phyloP scores from a whole-genome alignment of 2,113 vertebrate species.

The Nicator chloris region DNA sequence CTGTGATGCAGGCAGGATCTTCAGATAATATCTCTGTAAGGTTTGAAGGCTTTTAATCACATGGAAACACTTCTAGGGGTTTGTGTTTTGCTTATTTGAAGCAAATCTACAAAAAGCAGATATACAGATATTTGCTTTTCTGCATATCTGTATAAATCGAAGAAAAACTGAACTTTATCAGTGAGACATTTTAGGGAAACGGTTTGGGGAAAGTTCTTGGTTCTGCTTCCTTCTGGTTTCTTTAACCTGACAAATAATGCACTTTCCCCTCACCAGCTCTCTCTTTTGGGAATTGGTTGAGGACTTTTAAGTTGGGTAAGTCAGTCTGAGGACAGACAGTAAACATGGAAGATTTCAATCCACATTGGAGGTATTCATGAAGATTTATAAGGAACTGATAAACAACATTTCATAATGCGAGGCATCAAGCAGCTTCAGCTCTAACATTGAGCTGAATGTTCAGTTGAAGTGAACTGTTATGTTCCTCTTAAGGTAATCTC shows the following conservation, averaged over 20 bases:
- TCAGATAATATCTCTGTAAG: background rate
- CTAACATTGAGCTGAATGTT: background rate
- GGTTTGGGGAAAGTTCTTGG: background rate
- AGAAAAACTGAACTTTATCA: background rate
- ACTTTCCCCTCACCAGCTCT: background rate
- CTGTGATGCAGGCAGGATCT: background rate
- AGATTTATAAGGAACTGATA: background rate
- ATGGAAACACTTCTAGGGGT: background rate
- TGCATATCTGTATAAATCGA: background rate
- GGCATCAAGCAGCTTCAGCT: background rate
- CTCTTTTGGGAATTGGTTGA: background rate
- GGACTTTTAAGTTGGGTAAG: background rate
- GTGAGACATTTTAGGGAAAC: background rate
- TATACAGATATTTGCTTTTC: background rate
- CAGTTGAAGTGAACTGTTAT: background rate
- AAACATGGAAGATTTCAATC: background rate
- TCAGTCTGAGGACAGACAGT: background rate
- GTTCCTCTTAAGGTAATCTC: conserved; percentile 13
- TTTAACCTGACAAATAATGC: background rate
- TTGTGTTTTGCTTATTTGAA: background rate
- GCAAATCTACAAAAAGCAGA: too few relatives aligned
- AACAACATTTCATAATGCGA: conserved; percentile 10
- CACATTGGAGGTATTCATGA: background rate
- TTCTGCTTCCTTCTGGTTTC: background rate
- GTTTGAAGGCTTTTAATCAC: background rate